phyloP scores from a whole-genome alignment of 2,113 vertebrate species.

The Actenoides lindsayi region DNA sequence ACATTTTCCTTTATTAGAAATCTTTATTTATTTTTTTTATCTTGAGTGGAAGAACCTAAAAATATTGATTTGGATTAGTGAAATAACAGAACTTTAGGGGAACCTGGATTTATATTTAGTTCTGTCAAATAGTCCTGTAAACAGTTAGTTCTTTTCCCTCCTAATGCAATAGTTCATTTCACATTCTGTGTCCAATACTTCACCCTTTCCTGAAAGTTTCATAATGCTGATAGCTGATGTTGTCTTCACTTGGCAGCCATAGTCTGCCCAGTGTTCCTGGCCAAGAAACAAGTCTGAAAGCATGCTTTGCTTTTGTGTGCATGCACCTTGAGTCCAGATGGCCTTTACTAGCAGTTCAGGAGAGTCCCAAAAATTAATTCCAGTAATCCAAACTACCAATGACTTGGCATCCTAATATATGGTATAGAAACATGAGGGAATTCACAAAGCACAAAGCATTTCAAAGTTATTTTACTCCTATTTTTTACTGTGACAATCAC shows the following conservation, averaged over 20 bases:
- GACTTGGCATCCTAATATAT: neutral
- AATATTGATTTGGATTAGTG: neutral
- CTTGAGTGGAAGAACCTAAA: neutral
- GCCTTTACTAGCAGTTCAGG: neutral
- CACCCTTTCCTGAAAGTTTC: neutral
- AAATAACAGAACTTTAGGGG: neutral
- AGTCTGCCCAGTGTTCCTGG: neutral
- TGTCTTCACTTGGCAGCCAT: neutral
- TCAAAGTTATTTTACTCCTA: neutral
- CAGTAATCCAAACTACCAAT: accelerated
- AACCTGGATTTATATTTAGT: neutral
- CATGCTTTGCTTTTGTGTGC: neutral
- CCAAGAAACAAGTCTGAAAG: neutral
- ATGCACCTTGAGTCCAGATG: neutral
- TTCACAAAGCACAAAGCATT: neutral
- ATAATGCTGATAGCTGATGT: neutral
- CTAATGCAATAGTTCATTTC: neutral
- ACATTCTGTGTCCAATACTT: neutral
- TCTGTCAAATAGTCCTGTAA: neutral
- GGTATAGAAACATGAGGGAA: neutral
- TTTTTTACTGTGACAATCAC: neutral
- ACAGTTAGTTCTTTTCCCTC: neutral
- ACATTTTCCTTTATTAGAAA: neutral
- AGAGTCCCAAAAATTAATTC: neutral
- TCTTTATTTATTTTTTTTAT: neutral